These are phyloP conservation scores for Bhutanitis thaidina DNA, from an alignment of 2,888 invertebrate genomes.

Conservation along the genomic window DNA sequence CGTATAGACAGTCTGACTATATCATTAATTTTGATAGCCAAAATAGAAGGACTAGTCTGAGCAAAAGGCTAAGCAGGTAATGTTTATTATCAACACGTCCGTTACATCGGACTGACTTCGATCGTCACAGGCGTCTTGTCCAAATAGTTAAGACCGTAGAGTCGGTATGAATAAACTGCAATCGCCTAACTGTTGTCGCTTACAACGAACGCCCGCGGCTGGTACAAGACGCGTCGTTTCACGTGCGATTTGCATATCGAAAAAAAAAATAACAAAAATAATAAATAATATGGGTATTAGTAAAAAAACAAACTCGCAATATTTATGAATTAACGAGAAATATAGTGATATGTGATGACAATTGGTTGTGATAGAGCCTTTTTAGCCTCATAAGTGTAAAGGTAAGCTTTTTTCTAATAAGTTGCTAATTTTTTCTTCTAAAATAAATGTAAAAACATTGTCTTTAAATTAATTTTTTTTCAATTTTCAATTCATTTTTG, in stretches of 20 bases:
- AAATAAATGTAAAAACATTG: too few relatives aligned
- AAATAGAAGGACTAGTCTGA: too few relatives aligned
- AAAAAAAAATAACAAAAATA: not conserved
- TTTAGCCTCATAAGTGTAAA: not conserved
- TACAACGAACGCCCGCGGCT: slow-evolving; percentile 56
- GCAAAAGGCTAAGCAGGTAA: slow-evolving; percentile 11
- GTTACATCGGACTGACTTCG: slow-evolving; percentile 32
- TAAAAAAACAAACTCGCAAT: not conserved
- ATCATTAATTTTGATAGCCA: too few relatives aligned
- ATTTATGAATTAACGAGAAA: not conserved
- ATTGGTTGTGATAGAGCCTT: slow-evolving; percentile 15
- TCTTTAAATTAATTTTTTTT: too few relatives aligned
- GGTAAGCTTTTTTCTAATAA: slow-evolving; percentile 3
- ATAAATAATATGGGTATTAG: slow-evolving; percentile 4
- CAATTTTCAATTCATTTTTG: too few relatives aligned
- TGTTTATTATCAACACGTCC: slow-evolving; percentile 26
- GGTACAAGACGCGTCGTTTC: slow-evolving; percentile 28
- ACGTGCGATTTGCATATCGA: slow-evolving; percentile 14
- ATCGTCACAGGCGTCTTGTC: slow-evolving; percentile 55
- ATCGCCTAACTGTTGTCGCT: slow-evolving; percentile 58
- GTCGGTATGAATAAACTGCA: slow-evolving; percentile 58
- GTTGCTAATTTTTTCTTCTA: too few relatives aligned
- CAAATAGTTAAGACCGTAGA: slow-evolving; percentile 66
- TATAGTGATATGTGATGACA: slow-evolving; percentile 18
- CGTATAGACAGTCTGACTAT: too few relatives aligned